Percentiles rank a stretch among this genome's conserved stretches.
These are phyloP conservation scores for Tinamus major DNA, from an alignment of 2,797 vertebrate genomes.

Conservation along the genomic window DNA sequence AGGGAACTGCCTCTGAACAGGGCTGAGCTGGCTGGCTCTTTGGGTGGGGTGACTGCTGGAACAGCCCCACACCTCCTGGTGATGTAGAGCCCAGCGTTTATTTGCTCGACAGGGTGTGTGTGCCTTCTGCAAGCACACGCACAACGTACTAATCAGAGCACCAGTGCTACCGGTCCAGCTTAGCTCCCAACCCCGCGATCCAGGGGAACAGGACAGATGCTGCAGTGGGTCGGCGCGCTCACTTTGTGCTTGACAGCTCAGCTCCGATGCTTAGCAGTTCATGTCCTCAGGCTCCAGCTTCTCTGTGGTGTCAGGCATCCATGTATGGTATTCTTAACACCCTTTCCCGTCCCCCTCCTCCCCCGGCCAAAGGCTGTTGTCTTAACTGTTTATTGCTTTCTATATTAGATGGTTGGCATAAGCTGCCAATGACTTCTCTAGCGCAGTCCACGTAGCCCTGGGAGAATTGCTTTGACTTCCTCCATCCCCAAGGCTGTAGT, in stretches of 20 bases:
- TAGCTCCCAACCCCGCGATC: not conserved
- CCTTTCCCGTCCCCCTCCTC: fast-evolving
- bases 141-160: not conserved
- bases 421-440: not conserved
- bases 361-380: not conserved
- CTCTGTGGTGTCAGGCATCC: fast-evolving
- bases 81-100: too few species aligned
- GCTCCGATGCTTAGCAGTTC: not conserved
- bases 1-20: not conserved
- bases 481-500: conserved; percentile 11
- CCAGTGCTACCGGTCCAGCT: not conserved
- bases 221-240: fast-evolving
- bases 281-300: not conserved
- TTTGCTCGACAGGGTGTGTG: not conserved
- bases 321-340: not conserved
- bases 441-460: not conserved
- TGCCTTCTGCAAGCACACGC: not conserved
- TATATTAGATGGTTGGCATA: not conserved
- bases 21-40: too few species aligned
- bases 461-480: conserved; percentile 51
- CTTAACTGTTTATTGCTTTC: not conserved
- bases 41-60: too few species aligned
- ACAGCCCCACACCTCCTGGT: too few species aligned
- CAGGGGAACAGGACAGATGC: not conserved
- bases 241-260: not conserved